Base-by-base conservation (phyloP, 1,140 invertebrate species). In the Atta texana region DNA sequence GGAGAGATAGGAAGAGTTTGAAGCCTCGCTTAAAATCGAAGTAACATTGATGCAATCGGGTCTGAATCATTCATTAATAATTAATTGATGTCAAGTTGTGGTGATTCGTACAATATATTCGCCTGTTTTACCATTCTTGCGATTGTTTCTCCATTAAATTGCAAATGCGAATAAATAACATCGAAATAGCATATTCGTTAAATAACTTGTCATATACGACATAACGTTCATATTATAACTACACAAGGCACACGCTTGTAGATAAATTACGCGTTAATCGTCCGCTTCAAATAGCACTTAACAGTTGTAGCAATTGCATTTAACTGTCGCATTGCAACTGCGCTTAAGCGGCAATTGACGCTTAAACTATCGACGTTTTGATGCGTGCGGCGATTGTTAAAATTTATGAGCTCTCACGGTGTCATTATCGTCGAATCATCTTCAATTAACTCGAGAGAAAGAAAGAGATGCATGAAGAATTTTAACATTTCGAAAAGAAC, bases 181-280 rank as follows among this genome's bases (percentile, higher is more conserved):
- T 44, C 44, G 53, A 24, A 28, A 55, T 55, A 16, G 18, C 24
- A 16, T 59, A 51, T 51, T 49, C 34, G 34, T 24, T 51, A 59
- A 82, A 61, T 31, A 12, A 82, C 24, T 82, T 21, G 7, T 18
- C 14, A 8, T n/a, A 39, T 7, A 7, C 53, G 24, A 18, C 34
- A n/a, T 5, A 49, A n/a, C 14, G 7, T 49, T 57, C 68, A 24
- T 34, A 39, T 16, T 14, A 8, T 21, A 44, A 18, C 31, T 34
- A 21, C 34, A 24, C n/a, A n/a, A n/a, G 10, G 63, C 44, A 31
- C 34, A n/a, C 39, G 31, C 49, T 8, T 16, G 69, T 6, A n/a
- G 80, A 84, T 75, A 55, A 84, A 84, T 84, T 61, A 72, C 80
- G 55, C 69, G 39, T 84, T 84, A 84, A 84, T 84, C 69, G 80